A percentile compares a stretch with the other conserved stretches of the same genome.
Conservation (phyloP, 2,797 vertebrate genomes). For the Sebastes minor region DNA sequence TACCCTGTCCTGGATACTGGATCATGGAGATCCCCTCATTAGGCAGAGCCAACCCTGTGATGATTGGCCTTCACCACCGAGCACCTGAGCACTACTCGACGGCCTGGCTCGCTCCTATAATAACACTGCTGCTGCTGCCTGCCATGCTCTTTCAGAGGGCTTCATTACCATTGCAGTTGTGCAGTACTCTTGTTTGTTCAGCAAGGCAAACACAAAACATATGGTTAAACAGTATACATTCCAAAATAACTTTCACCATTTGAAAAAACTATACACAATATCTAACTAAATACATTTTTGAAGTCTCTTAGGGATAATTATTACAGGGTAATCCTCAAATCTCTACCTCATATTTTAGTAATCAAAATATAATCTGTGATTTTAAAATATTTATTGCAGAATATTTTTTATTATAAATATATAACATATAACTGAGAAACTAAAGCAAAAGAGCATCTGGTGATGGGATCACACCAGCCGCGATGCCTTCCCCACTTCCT, state of each 20-base stretch:
- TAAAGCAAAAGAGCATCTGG: neutral
- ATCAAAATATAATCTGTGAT: neutral
- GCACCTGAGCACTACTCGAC: conserved; percentile 75
- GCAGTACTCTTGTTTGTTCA: neutral
- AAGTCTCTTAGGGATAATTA: neutral
- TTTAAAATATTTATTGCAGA: neutral
- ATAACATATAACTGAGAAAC: neutral
- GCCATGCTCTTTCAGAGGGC: conserved; percentile 26
- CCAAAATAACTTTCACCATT: neutral
- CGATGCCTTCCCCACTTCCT: no score
- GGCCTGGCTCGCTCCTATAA: conserved; percentile 8
- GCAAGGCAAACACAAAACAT: neutral
- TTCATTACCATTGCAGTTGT: conserved; percentile 39
- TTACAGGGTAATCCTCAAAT: neutral
- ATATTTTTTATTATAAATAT: neutral
- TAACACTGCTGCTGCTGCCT: conserved; percentile 30
- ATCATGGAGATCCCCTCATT: conserved; percentile 75
- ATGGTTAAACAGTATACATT: neutral
- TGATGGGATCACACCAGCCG: neutral
- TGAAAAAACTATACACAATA: neutral
- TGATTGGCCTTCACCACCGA: conserved; percentile 66
- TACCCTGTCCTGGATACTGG: conserved; percentile 60
- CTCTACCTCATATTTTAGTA: neutral
- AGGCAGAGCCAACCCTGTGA: conserved; percentile 62
- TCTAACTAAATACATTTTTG: neutral